These are phyloP conservation scores for Plecturocebus donacophilus DNA, from an alignment of 2,113 vertebrate genomes.

Conservation along the genomic window DNA sequence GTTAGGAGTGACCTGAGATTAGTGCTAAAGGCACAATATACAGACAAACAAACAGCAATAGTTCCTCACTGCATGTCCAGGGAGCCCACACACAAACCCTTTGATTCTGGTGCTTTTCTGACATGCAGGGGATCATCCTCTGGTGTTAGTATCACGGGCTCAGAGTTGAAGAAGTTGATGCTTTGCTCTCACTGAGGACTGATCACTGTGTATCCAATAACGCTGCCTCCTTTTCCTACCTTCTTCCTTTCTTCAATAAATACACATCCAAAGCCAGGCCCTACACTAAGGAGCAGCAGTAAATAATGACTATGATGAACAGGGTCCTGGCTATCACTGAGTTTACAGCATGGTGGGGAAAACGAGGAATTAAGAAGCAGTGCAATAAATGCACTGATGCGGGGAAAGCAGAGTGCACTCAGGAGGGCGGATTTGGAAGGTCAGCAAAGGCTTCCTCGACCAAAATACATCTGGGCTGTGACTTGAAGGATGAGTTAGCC, in stretches of 20 bases:
- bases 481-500: neutral
- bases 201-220: too few species aligned
- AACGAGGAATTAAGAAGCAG: neutral
- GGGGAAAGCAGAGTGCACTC: neutral
- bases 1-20: neutral
- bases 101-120: neutral
- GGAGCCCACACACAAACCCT: accelerated
- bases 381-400: neutral
- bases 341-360: neutral
- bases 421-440: neutral
- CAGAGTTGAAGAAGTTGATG: neutral
- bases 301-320: neutral
- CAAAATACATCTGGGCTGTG: neutral
- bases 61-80: neutral
- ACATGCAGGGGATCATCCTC: neutral
- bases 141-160: neutral
- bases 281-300: neutral
- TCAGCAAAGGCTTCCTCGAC: neutral
- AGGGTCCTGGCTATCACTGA: neutral
- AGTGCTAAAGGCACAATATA: neutral
- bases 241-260: neutral
- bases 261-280: neutral
- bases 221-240: too few species aligned
- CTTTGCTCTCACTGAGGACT: neutral
- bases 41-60: neutral